Conservation (phyloP, 1,140 invertebrate species). For the Schlechtendalia chinensis region DNA sequence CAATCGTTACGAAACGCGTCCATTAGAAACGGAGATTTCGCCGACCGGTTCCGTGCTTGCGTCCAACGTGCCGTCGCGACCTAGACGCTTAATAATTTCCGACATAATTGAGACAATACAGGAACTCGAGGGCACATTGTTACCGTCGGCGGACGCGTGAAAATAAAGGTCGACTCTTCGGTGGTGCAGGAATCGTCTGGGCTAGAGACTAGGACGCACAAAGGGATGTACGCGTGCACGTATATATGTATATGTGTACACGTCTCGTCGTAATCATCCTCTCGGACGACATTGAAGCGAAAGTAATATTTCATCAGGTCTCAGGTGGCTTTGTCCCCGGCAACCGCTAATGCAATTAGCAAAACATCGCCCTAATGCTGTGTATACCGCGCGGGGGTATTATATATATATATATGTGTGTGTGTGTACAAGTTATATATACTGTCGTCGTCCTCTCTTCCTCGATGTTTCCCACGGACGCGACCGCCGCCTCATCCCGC, state of each 20-base stretch:
- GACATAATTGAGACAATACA: no score
- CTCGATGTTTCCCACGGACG: not conserved
- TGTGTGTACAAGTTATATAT: no score
- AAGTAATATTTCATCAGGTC: constrained; percentile 49
- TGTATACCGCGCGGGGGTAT: not conserved
- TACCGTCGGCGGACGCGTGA: no score
- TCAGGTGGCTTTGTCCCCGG: constrained; percentile 49
- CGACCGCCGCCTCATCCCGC: no score
- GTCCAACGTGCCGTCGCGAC: no score
- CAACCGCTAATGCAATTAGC: constrained; percentile 48
- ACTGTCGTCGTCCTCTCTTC: not conserved
- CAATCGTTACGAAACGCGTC: no score
- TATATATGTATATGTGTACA: not conserved
- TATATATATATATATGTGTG: not conserved
- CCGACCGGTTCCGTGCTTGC: no score
- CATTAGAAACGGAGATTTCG: no score
- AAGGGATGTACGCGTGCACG: not conserved
- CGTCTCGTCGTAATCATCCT: constrained; percentile 28
- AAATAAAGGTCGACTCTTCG: no score
- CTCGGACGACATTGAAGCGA: constrained; percentile 46
- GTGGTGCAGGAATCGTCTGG: not conserved
- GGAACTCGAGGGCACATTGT: no score
- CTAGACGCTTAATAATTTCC: no score
- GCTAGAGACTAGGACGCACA: not conserved
- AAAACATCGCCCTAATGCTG: constrained; percentile 46